Percentiles rank a stretch among this genome's conserved stretches.
phyloP scores from a whole-genome alignment of 2,797 vertebrate genomes.

The Macropodus opercularis region DNA sequence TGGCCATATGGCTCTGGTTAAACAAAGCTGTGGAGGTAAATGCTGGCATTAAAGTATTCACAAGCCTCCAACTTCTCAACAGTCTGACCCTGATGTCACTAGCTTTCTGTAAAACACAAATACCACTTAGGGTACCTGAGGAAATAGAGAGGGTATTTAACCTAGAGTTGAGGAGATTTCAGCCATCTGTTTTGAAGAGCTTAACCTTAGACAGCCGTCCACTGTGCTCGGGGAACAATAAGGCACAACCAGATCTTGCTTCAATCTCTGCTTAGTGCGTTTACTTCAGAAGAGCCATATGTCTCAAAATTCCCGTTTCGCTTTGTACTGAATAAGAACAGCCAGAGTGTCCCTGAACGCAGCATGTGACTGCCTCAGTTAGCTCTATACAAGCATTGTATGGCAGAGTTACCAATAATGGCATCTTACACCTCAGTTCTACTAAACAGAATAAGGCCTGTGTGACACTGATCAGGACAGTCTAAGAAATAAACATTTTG shows the following conservation, averaged over 20 bases:
- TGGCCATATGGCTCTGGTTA: conserved; percentile 70
- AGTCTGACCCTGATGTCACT: conserved; percentile 59
- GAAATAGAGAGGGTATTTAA: conserved; percentile 79
- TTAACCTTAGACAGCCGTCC: conserved; percentile 67
- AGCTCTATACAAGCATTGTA: background rate
- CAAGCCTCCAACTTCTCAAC: conserved; percentile 56
- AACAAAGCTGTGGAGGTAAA: conserved; percentile 54
- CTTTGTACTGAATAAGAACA: conserved; percentile 33
- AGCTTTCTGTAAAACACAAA: conserved; percentile 69
- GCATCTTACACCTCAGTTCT: background rate
- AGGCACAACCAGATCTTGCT: conserved; percentile 35
- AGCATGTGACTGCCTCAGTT: background rate
- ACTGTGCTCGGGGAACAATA: conserved; percentile 54
- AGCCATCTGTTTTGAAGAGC: conserved; percentile 80
- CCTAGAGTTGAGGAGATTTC: conserved; percentile 74
- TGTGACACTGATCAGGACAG: background rate
- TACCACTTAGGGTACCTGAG: conserved; percentile 73
- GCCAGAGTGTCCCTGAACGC: conserved; percentile 40
- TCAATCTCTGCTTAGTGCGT: conserved; percentile 55
- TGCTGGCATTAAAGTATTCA: conserved; percentile 64
- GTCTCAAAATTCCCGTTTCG: conserved; percentile 57
- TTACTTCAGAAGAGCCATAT: conserved; percentile 63
- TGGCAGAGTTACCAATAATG: background rate
- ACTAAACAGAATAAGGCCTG: background rate
- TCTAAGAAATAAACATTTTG: background rate